Conservation (phyloP, 2,888 invertebrate genomes). For the Trichogramma evanescens region DNA sequence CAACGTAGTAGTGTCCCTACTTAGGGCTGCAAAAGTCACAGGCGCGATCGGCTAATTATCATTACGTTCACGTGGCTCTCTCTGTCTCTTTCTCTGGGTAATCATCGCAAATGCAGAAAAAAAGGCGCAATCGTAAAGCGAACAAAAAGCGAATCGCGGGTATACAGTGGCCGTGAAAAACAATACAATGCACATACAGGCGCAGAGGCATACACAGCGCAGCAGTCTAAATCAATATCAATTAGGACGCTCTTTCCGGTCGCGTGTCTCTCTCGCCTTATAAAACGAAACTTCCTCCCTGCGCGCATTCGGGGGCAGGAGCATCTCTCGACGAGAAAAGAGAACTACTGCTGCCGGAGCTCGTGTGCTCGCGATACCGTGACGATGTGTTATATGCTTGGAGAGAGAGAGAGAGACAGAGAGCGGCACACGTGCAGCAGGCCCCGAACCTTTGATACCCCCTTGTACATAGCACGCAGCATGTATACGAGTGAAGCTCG, state of each 20-base stretch:
- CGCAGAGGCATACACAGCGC: neutral
- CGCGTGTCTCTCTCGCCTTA: constrained; percentile 38
- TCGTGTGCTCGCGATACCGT: constrained; percentile 16
- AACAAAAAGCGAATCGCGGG: neutral
- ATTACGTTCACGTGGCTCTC: too few relatives aligned
- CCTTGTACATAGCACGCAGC: too few relatives aligned
- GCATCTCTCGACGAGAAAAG: neutral
- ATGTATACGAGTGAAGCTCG: too few relatives aligned
- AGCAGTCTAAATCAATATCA: constrained; percentile 41
- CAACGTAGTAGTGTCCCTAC: too few relatives aligned
- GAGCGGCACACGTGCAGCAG: too few relatives aligned
- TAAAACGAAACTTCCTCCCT: constrained; percentile 29
- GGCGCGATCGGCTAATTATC: too few relatives aligned
- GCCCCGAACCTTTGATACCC: too few relatives aligned
- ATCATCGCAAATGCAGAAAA: too few relatives aligned
- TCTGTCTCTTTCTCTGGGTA: too few relatives aligned
- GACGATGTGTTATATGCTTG: neutral
- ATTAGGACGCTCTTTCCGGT: constrained; percentile 47
- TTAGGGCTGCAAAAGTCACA: too few relatives aligned
- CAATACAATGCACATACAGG: neutral
- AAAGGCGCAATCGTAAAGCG: neutral
- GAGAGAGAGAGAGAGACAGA: too few relatives aligned
- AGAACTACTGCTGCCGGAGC: neutral
- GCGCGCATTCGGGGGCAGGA: constrained; percentile 12
- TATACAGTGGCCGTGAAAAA: neutral